A percentile compares a stretch with the other conserved stretches of the same genome.
Conservation (phyloP, 2,797 vertebrate genomes). For the Pseudotriccus pelzelni region DNA sequence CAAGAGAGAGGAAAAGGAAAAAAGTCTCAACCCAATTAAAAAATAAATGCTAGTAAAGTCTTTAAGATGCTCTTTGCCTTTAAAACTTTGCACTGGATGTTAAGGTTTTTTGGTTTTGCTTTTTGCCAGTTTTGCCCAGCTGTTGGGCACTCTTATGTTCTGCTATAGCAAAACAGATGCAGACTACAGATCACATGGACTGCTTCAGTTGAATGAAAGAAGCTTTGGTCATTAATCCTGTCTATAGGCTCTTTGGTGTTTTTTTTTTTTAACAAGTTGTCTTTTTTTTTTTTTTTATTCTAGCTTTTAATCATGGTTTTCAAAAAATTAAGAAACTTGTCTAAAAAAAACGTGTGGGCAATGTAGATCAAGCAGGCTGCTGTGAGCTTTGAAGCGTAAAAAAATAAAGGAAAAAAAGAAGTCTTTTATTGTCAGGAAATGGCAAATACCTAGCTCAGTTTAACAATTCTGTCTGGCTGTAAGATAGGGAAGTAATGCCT, state of each 20-base stretch:
- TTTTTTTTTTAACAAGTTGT: not conserved
- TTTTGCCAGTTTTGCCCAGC: conserved; percentile 49
- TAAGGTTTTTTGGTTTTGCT: not conserved
- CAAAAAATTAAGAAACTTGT: not conserved
- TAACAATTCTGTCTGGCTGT: conserved; percentile 67
- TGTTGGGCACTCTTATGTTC: conserved; percentile 8
- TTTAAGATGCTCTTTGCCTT: conserved; percentile 11
- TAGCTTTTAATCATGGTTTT: not conserved
- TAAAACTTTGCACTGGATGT: not conserved
- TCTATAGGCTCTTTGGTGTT: not conserved
- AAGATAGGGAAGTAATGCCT: conserved; percentile 73
- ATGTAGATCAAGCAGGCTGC: not conserved
- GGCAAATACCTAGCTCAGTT: conserved; percentile 61
- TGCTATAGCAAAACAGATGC: conserved; percentile 51
- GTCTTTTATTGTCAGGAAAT: conserved; percentile 64
- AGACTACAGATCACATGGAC: conserved; percentile 7
- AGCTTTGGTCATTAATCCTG: conserved; percentile 47
- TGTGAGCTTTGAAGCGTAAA: conserved; percentile 48
- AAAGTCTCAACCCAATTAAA: not conserved
- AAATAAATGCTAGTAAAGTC: conserved; percentile 6
- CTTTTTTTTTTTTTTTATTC: not conserved
- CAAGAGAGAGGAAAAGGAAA: not conserved
- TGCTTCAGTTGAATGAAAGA: conserved; percentile 48
- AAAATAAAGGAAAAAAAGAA: conserved; percentile 58
- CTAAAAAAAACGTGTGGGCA: not conserved